Evolutionary conservation across 2,797 vertebrate species (phyloP).

Genomic region (Florisuga fusca): DNA sequence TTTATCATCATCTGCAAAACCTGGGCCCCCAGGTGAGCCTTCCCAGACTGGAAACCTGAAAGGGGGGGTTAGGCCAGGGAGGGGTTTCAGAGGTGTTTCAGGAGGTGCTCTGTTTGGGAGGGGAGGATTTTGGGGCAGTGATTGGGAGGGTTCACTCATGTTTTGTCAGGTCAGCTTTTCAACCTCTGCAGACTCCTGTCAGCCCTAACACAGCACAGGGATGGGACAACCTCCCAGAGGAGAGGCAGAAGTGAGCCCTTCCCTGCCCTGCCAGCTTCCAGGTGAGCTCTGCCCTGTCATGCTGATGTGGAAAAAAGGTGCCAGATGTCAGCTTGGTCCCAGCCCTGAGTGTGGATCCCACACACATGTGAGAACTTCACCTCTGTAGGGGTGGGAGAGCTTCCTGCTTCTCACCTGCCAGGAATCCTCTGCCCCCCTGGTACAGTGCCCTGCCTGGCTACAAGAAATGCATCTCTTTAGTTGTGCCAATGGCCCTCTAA

Average conservation of each 20-base stretch:
- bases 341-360: neutral
- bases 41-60: neutral
- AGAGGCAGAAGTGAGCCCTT: neutral
- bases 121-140: neutral
- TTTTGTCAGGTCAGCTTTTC: neutral
- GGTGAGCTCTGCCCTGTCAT: neutral
- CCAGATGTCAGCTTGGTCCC: neutral
- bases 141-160: neutral
- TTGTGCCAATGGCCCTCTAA: neutral
- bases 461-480: neutral
- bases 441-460: accelerated
- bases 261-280: neutral
- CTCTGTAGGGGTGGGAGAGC: neutral
- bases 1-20: neutral
- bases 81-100: neutral
- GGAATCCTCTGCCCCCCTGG: neutral
- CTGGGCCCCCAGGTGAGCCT: neutral
- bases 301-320: neutral
- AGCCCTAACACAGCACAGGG: neutral
- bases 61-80: neutral
- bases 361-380: neutral
- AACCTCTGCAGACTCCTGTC: neutral
- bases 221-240: neutral
- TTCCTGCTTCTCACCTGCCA: constrained; percentile 9
- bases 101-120: neutral